phyloP scores from a whole-genome alignment of 2,113 vertebrate species.

The Limanda limanda region DNA sequence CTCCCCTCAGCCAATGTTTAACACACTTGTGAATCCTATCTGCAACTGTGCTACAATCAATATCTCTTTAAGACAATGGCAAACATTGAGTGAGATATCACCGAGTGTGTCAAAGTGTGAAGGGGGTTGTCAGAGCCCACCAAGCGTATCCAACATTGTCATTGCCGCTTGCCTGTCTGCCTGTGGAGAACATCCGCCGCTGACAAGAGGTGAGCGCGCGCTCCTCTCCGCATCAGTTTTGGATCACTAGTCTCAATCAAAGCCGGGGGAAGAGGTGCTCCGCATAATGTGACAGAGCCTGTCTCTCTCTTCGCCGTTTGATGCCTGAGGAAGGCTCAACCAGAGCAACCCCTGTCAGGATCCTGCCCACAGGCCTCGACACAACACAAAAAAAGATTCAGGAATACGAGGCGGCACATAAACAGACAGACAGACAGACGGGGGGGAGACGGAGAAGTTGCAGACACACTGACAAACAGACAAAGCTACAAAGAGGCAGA shows the following conservation, averaged over 20 bases:
- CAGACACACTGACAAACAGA: slow-evolving; percentile 56
- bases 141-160: slow-evolving; percentile 82
- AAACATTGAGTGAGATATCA: slow-evolving; percentile 77
- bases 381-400: slow-evolving; percentile 56
- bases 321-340: slow-evolving; percentile 70
- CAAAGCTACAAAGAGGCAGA: slow-evolving; percentile 26
- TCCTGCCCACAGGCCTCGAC: slow-evolving; percentile 72
- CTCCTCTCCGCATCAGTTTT: slow-evolving; percentile 83
- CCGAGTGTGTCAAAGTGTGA: slow-evolving; percentile 69
- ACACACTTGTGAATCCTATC: slow-evolving; percentile 10
- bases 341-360: slow-evolving; percentile 70
- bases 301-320: slow-evolving; percentile 71
- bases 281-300: slow-evolving; percentile 84
- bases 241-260: slow-evolving; percentile 87
- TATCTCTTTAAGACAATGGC: slow-evolving; percentile 61
- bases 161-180: slow-evolving; percentile 76
- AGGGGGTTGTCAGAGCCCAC: slow-evolving; percentile 73
- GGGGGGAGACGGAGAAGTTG: slow-evolving; percentile 46
- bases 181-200: slow-evolving; percentile 69
- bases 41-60: slow-evolving; percentile 14
- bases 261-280: slow-evolving; percentile 66
- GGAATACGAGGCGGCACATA: slow-evolving; percentile 59
- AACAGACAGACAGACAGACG: slow-evolving; percentile 51
- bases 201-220: slow-evolving; percentile 76
- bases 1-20: neutral